These are phyloP conservation scores for Cirrhinus mrigala DNA, from an alignment of 2,797 vertebrate species.

Conservation along the genomic window DNA sequence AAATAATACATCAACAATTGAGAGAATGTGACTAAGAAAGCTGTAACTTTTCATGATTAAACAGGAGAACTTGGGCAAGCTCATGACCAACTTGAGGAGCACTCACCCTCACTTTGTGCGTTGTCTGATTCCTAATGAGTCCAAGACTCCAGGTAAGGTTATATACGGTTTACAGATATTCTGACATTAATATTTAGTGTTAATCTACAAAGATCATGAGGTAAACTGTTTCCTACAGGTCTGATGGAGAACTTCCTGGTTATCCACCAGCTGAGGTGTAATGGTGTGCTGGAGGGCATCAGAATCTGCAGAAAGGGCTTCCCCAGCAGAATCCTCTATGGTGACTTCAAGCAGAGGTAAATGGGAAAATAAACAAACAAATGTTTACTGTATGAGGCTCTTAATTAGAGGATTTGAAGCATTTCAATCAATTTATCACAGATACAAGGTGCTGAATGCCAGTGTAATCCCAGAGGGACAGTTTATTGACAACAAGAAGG, in stretches of 20 bases:
- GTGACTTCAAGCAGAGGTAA: slow-evolving; percentile 86
- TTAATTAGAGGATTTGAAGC: too few relatives aligned
- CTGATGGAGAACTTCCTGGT: slow-evolving; percentile 90
- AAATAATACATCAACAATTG: neutral
- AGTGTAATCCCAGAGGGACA: too few relatives aligned
- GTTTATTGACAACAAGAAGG: slow-evolving; percentile 91
- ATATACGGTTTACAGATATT: neutral
- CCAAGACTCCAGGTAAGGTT: slow-evolving; percentile 87
- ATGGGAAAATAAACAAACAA: neutral
- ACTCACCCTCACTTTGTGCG: slow-evolving; percentile 92
- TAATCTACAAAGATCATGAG: slow-evolving; percentile 62
- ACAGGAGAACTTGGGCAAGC: slow-evolving; percentile 90
- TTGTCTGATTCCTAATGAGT: slow-evolving; percentile 92
- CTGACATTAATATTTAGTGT: neutral
- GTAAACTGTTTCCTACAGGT: slow-evolving; percentile 67
- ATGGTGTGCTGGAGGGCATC: slow-evolving; percentile 90
- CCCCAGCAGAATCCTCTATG: slow-evolving; percentile 85
- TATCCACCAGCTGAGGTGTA: slow-evolving; percentile 91
- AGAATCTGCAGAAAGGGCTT: slow-evolving; percentile 87
- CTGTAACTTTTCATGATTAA: neutral
- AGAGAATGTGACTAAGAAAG: neutral
- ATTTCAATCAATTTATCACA: too few relatives aligned
- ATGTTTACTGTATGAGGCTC: rapidly evolving
- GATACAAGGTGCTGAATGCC: too few relatives aligned
- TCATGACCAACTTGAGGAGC: slow-evolving; percentile 87